phyloP scores from a whole-genome alignment of 2,888 invertebrate genomes.

The Desoria tigrina region DNA sequence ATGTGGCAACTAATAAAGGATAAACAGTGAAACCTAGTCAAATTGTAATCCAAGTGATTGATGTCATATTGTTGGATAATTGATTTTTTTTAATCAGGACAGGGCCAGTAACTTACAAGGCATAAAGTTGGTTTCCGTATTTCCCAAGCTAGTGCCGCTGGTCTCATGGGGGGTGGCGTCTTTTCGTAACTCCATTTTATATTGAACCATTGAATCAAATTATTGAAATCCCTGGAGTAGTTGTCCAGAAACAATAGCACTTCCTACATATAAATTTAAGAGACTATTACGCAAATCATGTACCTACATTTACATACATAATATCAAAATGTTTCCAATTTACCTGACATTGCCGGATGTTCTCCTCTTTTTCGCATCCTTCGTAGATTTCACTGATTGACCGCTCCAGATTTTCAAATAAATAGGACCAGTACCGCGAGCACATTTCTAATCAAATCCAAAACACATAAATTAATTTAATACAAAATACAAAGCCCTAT shows the following conservation, averaged over 20 bases:
- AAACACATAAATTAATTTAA: not conserved
- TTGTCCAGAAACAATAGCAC: slow-evolving; percentile 91
- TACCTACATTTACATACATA: too few relatives aligned
- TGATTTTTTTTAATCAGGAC: too few relatives aligned
- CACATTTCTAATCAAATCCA: slow-evolving; percentile 66
- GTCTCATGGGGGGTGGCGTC: slow-evolving; percentile 78
- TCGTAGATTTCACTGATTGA: slow-evolving; percentile 94
- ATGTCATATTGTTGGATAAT: too few relatives aligned
- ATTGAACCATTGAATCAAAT: slow-evolving; percentile 88
- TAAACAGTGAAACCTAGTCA: too few relatives aligned
- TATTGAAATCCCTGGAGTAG: slow-evolving; percentile 90
- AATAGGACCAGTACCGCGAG: slow-evolving; percentile 90
- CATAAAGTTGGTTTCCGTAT: slow-evolving; percentile 83
- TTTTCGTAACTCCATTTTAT: slow-evolving; percentile 92
- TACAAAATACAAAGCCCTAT: not conserved
- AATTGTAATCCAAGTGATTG: too few relatives aligned
- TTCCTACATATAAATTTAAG: slow-evolving; percentile 65
- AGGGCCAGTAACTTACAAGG: too few relatives aligned
- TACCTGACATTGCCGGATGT: slow-evolving; percentile 80
- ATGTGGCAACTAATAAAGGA: too few relatives aligned
- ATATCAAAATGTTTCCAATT: too few relatives aligned
- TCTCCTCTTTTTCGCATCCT: slow-evolving; percentile 92
- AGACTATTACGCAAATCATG: slow-evolving; percentile 22
- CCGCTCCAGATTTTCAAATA: slow-evolving; percentile 89
- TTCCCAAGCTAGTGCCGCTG: slow-evolving; percentile 92